Percentiles rank a stretch among this genome's conserved stretches.
Evolutionary conservation across 2,113 vertebrate species (phyloP).

Genomic region (Lipophrys pholis): DNA sequence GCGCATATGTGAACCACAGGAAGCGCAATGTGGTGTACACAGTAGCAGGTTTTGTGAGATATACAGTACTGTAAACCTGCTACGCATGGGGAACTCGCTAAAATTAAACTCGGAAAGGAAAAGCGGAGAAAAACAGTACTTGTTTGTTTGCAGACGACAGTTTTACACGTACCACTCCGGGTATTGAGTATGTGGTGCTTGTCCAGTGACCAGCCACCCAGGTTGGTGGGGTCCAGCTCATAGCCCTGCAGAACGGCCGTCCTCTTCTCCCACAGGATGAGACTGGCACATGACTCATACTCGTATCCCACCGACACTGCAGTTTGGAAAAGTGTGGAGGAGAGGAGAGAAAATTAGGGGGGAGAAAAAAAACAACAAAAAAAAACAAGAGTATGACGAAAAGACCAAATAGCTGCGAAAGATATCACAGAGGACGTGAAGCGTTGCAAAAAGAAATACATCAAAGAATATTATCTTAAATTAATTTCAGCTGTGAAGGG

Average conservation of each 20-base stretch:
- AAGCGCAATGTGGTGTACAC: conserved; percentile 30
- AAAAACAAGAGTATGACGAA: neutral
- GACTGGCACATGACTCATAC: conserved; percentile 95
- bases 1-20: conserved; percentile 28
- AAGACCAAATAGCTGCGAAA: neutral
- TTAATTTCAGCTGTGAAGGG: conserved; percentile 47
- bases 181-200: conserved; percentile 97
- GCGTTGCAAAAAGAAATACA: conserved; percentile 39
- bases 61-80: conserved; percentile 26
- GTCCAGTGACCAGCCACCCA: conserved; percentile 97
- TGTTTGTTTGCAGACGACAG: neutral
- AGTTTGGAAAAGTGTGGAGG: neutral
- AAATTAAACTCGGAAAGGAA: conserved; percentile 30
- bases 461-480: conserved; percentile 28
- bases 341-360: neutral
- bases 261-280: conserved; percentile 98
- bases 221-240: conserved; percentile 94
- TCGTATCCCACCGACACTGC: conserved; percentile 98
- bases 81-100: neutral
- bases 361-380: conserved; percentile 3
- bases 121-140: neutral
- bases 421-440: neutral
- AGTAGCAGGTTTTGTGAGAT: conserved; percentile 37
- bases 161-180: conserved; percentile 86
- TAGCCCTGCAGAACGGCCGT: conserved; percentile 93